Base-by-base conservation (phyloP, 2,113 vertebrate genomes). In the Apeltes quadracus region DNA sequence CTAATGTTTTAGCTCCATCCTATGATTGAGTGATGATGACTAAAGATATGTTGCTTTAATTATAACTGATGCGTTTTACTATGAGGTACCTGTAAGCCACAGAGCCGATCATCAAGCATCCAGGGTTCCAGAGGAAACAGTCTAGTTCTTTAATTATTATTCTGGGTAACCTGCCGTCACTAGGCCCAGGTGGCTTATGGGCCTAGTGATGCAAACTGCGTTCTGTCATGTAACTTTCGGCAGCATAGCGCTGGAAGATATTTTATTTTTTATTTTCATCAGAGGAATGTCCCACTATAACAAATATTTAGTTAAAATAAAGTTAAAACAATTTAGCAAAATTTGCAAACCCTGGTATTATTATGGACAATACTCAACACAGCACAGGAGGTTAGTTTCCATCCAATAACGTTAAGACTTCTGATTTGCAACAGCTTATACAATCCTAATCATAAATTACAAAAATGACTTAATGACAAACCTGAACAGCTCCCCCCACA, bases 131-230 rank as follows among this genome's bases (percentile, higher is more conserved):
- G 1, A 29, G 5, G 2, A 23, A 43, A 41, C 18, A 13, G 2
- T 50, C 34, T 22, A 4, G 23, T 22, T 50, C 1, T 14, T 53
- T 64, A n/a, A n/a, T 36, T 58, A 65, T 57, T 50, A 36, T 53
- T 65, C 0, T 4, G 14, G 1, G 27, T 62, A 29, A 56, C 53
- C 8, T 43, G 23, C 2, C 36, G 0, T 8, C 36, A 14, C 34
- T 1, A 36, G 57, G 58, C 72, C 43, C 51, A 51, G 1, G 58
- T 3, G 75, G 75, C 78, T 79, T 13, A 63, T 84, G 83, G 86
- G n/a, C n/a, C n/a, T n/a, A n/a, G n/a, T n/a, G n/a, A n/a, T n/a
- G n/a, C n/a, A n/a, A 41, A 46, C 23, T 27, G 58, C 16, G 34
- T n/a, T 22, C 10, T 57, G 18, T 22, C 2, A 4, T 25, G 8